These are phyloP conservation scores for Arctocebus calabarensis DNA, from an alignment of 2,797 vertebrate species.

Conservation along the genomic window DNA sequence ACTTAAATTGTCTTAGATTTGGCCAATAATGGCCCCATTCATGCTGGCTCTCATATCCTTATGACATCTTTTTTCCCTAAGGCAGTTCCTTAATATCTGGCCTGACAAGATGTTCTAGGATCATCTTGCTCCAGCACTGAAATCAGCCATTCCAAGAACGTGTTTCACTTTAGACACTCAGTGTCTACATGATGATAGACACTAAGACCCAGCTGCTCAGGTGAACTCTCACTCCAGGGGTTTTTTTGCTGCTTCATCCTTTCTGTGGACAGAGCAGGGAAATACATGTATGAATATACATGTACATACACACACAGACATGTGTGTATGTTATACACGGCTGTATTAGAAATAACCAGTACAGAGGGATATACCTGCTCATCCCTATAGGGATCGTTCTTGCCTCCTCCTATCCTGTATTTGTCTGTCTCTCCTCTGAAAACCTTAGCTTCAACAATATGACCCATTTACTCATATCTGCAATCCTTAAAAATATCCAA, in stretches of 20 bases:
- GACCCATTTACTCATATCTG: not conserved
- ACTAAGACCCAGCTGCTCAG: not conserved
- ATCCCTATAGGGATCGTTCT: not conserved
- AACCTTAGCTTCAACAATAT: not conserved
- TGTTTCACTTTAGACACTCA: constrained; percentile 40
- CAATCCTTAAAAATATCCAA: not conserved
- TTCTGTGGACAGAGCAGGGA: not conserved
- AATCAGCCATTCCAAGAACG: not conserved
- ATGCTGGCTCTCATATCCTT: not conserved
- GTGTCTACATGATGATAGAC: not conserved
- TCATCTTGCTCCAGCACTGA: not conserved
- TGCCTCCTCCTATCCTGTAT: not conserved
- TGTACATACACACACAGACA: not conserved
- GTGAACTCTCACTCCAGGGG: not conserved
- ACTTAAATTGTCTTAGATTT: not conserved
- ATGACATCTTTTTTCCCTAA: not conserved
- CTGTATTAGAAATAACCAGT: not conserved
- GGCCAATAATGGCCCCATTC: not conserved
- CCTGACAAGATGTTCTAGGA: not conserved
- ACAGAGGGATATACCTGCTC: not conserved
- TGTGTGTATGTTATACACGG: not conserved
- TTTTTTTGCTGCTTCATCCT: not conserved
- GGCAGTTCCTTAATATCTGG: not conserved
- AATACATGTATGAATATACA: not conserved
- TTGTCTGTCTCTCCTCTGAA: not conserved